These are phyloP conservation scores for Drosophila paulistorum DNA, from an alignment of 1,140 invertebrate species.

Conservation along the genomic window DNA sequence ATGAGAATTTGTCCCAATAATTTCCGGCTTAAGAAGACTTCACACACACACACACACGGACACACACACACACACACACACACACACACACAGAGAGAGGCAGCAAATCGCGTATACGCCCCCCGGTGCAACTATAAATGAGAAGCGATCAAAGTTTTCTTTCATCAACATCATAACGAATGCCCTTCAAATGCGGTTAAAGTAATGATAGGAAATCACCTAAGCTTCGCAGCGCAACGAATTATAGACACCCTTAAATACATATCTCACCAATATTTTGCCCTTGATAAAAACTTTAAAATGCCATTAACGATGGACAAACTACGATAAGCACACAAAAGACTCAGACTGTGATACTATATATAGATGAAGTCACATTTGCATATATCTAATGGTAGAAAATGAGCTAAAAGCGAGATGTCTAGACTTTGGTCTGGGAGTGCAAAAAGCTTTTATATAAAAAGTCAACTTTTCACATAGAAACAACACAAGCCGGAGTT, in stretches of 20 bases:
- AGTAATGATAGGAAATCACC: constrained; percentile 35
- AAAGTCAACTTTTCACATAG: too few relatives aligned
- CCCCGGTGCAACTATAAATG: not conserved
- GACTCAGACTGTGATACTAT: too few relatives aligned
- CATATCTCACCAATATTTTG: not conserved
- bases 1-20: constrained; percentile 1
- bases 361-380: too few relatives aligned
- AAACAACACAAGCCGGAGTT: too few relatives aligned
- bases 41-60: not conserved
- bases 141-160: constrained; percentile 24
- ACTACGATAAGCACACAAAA: too few relatives aligned
- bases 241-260: not conserved
- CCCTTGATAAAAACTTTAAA: too few relatives aligned
- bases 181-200: constrained; percentile 61
- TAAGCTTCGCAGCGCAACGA: not conserved
- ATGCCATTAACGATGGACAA: too few relatives aligned
- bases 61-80: not conserved
- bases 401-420: too few relatives aligned
- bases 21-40: not conserved
- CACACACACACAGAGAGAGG: not conserved
- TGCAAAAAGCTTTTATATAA: too few relatives aligned
- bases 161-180: constrained; percentile 23
- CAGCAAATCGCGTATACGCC: constrained; percentile 50
- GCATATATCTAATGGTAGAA: too few relatives aligned
- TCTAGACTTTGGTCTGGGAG: too few relatives aligned